Conservation (phyloP, 2,888 invertebrate species). For the Phyllotreta striolata region DNA sequence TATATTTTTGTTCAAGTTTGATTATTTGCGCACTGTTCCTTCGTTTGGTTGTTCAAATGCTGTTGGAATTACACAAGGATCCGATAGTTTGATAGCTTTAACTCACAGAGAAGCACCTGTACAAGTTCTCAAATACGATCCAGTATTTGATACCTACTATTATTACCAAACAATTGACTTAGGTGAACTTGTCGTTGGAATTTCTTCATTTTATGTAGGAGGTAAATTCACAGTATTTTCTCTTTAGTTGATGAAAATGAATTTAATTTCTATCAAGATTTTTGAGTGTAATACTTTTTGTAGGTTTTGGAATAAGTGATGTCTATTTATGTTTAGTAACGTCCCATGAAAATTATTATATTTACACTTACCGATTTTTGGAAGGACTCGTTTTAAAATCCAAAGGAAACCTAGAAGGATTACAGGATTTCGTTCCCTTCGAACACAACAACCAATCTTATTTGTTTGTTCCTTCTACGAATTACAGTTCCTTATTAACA, state of each 20-base stretch:
- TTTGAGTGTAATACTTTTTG: slow-evolving; percentile 28
- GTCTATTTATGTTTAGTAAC: slow-evolving; percentile 55
- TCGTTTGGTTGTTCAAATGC: slow-evolving; percentile 52
- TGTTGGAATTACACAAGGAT: slow-evolving; percentile 51
- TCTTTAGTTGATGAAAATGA: not conserved
- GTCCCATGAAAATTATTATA: slow-evolving; percentile 50
- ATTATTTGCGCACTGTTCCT: slow-evolving; percentile 49
- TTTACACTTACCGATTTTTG: slow-evolving; percentile 55
- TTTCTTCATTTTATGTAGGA: slow-evolving; percentile 55
- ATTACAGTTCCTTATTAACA: slow-evolving; percentile 52
- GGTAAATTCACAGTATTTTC: slow-evolving; percentile 45
- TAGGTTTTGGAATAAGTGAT: slow-evolving; percentile 54
- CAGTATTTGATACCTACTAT: slow-evolving; percentile 53
- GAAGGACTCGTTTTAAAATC: slow-evolving; percentile 56
- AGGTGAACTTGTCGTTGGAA: slow-evolving; percentile 49
- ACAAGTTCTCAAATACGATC: slow-evolving; percentile 54
- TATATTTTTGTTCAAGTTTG: slow-evolving; percentile 51
- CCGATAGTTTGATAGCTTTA: slow-evolving; percentile 54
- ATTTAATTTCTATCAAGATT: slow-evolving; percentile 1
- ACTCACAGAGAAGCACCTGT: slow-evolving; percentile 51
- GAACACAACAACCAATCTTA: slow-evolving; percentile 50
- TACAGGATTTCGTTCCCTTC: slow-evolving; percentile 54
- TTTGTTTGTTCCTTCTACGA: slow-evolving; percentile 53
- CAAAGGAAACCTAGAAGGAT: slow-evolving; percentile 52
- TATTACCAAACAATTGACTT: slow-evolving; percentile 54